A percentile compares a stretch with the other conserved stretches of the same genome.
Evolutionary conservation across 2,797 vertebrate genomes (phyloP).

Genomic region (Microcaecilia unicolor): DNA sequence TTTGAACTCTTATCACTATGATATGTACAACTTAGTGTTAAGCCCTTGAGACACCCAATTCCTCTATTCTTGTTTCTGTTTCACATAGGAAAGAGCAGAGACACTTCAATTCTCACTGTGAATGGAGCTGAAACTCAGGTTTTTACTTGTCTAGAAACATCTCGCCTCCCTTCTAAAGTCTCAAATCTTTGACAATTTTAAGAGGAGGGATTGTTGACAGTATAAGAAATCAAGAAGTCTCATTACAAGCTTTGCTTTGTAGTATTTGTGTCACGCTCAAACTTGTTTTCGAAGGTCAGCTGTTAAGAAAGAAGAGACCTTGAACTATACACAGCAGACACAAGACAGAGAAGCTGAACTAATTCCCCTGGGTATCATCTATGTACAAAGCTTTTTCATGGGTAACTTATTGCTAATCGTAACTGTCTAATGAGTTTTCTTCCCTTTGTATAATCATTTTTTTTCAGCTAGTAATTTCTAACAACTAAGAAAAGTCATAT

Average conservation of each 20-base stretch:
- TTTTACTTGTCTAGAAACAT: too few relatives aligned
- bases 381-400: constrained; percentile 42
- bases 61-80: too few relatives aligned
- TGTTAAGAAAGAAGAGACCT: constrained; percentile 4
- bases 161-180: too few relatives aligned
- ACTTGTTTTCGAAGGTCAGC: constrained; percentile 28
- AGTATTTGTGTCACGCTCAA: constrained; percentile 11
- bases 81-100: too few relatives aligned
- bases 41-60: too few relatives aligned
- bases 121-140: too few relatives aligned
- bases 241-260: constrained; percentile 21
- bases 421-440: constrained; percentile 54
- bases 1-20: too few relatives aligned
- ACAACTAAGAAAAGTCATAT: constrained; percentile 60
- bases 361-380: constrained; percentile 49
- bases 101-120: too few relatives aligned
- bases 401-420: constrained; percentile 53
- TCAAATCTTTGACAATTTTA: too few relatives aligned
- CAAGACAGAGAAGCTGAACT: constrained; percentile 34
- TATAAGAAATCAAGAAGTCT: constrained; percentile 10
- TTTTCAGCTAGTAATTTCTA: constrained; percentile 37
- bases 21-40: too few relatives aligned
- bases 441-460: constrained; percentile 31
- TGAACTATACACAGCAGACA: constrained; percentile 20
- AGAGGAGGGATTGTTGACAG: constrained; percentile 6